These are phyloP conservation scores for Phrynocephalus vlangalii DNA, from an alignment of 2,797 vertebrate genomes.

Conservation along the genomic window DNA sequence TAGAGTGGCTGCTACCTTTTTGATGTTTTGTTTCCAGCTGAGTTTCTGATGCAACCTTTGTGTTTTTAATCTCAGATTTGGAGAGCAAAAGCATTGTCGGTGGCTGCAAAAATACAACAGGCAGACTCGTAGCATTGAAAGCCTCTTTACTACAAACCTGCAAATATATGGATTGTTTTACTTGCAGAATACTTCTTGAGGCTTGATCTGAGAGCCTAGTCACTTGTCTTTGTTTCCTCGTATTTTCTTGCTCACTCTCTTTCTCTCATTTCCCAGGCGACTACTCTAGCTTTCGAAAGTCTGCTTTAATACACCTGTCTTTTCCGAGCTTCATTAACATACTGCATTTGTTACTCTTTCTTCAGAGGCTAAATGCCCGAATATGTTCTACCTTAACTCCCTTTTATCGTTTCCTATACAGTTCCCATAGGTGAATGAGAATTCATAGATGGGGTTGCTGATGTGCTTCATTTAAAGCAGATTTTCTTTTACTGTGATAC, in stretches of 20 bases:
- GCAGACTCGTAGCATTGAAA: constrained; percentile 43
- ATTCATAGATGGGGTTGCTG: constrained; percentile 54
- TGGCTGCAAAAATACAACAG: constrained; percentile 15
- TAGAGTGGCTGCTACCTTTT: constrained; percentile 31
- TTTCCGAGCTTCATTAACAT: constrained; percentile 59
- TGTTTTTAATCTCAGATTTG: constrained; percentile 6
- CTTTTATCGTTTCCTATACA: constrained; percentile 59
- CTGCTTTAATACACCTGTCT: constrained; percentile 46
- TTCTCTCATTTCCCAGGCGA: constrained; percentile 64
- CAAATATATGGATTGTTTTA: constrained; percentile 31
- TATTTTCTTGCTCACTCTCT: neutral
- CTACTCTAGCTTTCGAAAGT: constrained; percentile 53
- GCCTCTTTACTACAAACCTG: constrained; percentile 43
- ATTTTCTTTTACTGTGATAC: constrained; percentile 59
- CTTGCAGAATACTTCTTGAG: constrained; percentile 40
- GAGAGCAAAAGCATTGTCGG: neutral
- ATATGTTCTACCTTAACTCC: constrained; percentile 30
- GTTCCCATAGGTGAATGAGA: constrained; percentile 56
- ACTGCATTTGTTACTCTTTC: constrained; percentile 49
- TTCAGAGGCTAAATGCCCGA: constrained; percentile 48
- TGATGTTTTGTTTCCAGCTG: constrained; percentile 15
- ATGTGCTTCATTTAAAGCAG: constrained; percentile 58
- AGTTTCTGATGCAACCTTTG: constrained; percentile 1
- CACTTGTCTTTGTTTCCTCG: constrained; percentile 35
- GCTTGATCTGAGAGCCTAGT: constrained; percentile 47